Base-by-base conservation (phyloP, 2,113 vertebrate genomes). In the Grammomys surdaster region DNA sequence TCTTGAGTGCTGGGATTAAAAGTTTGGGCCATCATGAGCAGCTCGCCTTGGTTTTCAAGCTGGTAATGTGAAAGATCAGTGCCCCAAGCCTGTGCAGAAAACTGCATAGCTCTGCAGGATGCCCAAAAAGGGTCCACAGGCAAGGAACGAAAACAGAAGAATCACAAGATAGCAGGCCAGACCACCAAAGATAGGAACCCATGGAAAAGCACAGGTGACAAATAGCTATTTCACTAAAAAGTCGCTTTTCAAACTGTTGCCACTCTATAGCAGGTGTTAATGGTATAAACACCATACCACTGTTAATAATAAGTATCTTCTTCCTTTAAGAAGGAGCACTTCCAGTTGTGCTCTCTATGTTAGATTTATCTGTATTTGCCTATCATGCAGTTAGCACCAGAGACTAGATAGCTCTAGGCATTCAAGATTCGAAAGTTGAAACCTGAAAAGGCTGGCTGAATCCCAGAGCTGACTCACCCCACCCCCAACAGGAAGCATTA, bases 401-500 rank as follows among this genome's bases (percentile, higher is more conserved):
- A 93, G 63, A 65, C 14, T 48, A 48, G 36, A 48, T 12, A 73
- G 86, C 28, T 90, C n/a, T 93, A 84, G 22, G 16, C 40, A 81
- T 81, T 86, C 26, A 90, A 87, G 56, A 80, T 81, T 82, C 19
- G 3, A 75, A 72, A 72, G 80, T n/a, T 19, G 36, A 91, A 46
- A 69, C 33, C 17, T 60, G 48, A 65, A 88, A 93, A 87, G 72
- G 58, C 48, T 88, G 67, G 67, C 75, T 81, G 56, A 86, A 40
- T 51, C 75, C 46, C 76, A 94, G 82, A 94, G 95, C 73, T 91
- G 75, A 40, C 46, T 80, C 75, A 76, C 19, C n/a, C 24, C 11
- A 26, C 43, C 20, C 40, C 46, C 63, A 65, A 63, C 72, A 84
- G 58, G 92, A 51, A 80, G 28, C 40, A 69, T 51, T 75, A 81